Evolutionary conservation across 2,113 vertebrate genomes (phyloP).

Genomic region (Cryptoleucopteryx plumbea): DNA sequence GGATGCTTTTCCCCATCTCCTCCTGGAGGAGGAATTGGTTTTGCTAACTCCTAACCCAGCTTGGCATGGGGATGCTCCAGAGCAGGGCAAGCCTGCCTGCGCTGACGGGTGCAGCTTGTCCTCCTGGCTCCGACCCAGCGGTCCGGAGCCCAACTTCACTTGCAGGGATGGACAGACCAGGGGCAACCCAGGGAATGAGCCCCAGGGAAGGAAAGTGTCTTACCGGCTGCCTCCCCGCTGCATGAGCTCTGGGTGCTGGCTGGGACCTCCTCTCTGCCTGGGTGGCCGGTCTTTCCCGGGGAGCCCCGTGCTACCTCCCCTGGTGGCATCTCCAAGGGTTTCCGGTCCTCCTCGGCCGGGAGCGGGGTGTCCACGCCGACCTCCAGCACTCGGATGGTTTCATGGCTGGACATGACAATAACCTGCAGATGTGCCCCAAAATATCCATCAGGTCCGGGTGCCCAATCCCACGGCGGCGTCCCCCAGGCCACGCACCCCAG

Average conservation of each 20-base stretch:
- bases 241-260: slow-evolving; percentile 4
- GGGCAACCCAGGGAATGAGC: neutral
- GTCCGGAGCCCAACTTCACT: fast-evolving
- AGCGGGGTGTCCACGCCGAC: slow-evolving; percentile 85
- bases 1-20: neutral
- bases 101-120: fast-evolving
- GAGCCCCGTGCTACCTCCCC: slow-evolving; percentile 30
- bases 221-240: slow-evolving; percentile 54
- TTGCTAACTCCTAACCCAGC: neutral
- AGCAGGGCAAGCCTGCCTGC: neutral
- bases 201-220: neutral
- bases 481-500: fast-evolving
- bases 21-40: neutral
- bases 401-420: slow-evolving; percentile 95
- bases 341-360: slow-evolving; percentile 72
- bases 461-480: fast-evolving
- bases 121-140: fast-evolving
- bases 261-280: neutral
- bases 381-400: slow-evolving; percentile 93
- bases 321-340: slow-evolving; percentile 6
- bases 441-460: fast-evolving
- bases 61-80: fast-evolving
- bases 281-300: neutral
- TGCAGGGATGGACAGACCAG: neutral
- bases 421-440: slow-evolving; percentile 71